phyloP scores from a whole-genome alignment of 2,113 vertebrate genomes.

The Eurypyga helias region DNA sequence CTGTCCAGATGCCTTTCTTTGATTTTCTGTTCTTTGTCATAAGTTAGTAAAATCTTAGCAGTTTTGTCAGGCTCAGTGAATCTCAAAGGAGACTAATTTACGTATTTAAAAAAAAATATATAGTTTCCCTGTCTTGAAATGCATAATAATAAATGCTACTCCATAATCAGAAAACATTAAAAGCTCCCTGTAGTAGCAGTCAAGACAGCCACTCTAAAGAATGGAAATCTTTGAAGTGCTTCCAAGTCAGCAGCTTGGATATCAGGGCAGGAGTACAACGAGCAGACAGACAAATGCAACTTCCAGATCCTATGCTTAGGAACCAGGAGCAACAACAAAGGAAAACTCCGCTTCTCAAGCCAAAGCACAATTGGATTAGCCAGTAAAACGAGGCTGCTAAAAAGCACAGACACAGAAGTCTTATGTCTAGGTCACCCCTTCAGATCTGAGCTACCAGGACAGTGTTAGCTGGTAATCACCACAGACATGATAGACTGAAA shows the following conservation, averaged over 20 bases:
- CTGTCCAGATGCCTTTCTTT: constrained; percentile 29
- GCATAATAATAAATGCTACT: neutral
- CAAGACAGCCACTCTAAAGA: constrained; percentile 9
- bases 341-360: neutral
- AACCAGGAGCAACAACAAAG: constrained; percentile 38
- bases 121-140: neutral
- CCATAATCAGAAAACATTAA: neutral
- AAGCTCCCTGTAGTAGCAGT: neutral
- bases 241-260: constrained; percentile 45
- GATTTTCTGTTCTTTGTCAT: neutral
- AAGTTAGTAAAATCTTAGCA: neutral
- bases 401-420: neutral
- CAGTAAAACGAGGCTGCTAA: neutral
- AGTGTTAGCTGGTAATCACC: neutral
- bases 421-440: neutral
- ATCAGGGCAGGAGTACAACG: constrained; percentile 38
- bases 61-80: neutral
- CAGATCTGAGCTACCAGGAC: neutral
- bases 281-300: constrained; percentile 41
- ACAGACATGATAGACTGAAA: neutral
- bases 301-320: constrained; percentile 36
- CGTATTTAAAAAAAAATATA: neutral
- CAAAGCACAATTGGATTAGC: constrained; percentile 43
- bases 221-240: constrained; percentile 35
- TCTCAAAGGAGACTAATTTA: neutral